These are phyloP conservation scores for Bubo scandiacus DNA, from an alignment of 2,113 vertebrate genomes.

Conservation along the genomic window DNA sequence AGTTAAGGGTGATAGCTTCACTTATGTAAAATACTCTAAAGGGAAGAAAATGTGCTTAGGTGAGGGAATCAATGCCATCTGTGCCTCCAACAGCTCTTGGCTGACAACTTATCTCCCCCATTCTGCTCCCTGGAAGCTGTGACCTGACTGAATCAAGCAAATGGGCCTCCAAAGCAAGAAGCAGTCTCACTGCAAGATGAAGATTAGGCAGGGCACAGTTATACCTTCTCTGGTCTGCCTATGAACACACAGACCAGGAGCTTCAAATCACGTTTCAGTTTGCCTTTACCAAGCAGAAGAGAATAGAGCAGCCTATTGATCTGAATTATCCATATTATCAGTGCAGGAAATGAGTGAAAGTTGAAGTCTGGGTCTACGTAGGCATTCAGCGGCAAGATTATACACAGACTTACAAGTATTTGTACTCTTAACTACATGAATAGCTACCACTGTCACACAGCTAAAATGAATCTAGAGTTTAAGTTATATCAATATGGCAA, in stretches of 20 bases:
- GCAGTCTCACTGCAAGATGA: background rate
- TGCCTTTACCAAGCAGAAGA: background rate
- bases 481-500: background rate
- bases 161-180: background rate
- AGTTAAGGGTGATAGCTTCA: background rate
- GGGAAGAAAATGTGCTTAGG: constrained; percentile 17
- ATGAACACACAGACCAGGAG: background rate
- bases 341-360: background rate
- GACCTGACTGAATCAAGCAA: background rate
- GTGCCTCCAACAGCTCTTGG: constrained; percentile 13
- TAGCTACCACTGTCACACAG: background rate
- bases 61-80: constrained; percentile 22
- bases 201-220: background rate
- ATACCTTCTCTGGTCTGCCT: background rate
- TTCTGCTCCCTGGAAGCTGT: background rate
- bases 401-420: background rate
- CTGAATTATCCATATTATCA: background rate
- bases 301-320: background rate
- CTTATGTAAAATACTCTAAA: background rate
- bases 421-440: background rate
- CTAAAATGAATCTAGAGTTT: background rate
- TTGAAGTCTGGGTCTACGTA: background rate
- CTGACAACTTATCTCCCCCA: background rate
- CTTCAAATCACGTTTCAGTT: background rate
- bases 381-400: background rate